Base-by-base conservation (phyloP, 2,888 invertebrate species). In the Thymelicus sylvestris region DNA sequence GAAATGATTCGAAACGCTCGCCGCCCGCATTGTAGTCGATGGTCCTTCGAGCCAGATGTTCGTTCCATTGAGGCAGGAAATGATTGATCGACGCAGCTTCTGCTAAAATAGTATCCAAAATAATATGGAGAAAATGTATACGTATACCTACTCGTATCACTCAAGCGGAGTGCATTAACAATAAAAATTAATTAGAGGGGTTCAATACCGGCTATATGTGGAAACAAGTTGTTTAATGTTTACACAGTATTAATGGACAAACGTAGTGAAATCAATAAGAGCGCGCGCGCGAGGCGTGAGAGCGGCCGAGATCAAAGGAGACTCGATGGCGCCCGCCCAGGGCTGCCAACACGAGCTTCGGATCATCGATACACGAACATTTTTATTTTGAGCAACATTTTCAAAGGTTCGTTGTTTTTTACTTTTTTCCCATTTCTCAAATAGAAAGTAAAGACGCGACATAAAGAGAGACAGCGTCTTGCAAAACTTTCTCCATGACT, bases 221-320 rank as follows among this genome's bases (percentile, higher is more conserved):
- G 64, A 69, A 70, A 70, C 70, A 65, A 74, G 73, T 75, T 74
- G 76, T 74, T 77, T 76, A 75, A 74, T 75, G 73, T 75, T 74
- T 75, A 74, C 72, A 66, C 72, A 68, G 73, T 75, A 74, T 77
- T 79, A 79, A 78, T 75, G 74, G 76, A 77, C 76, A 76, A 79
- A 78, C 77, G 80, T 78, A 76, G 78, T 77, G 77, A 80, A 80
- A 81, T 81, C 81, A 81, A 81, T 81, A 78, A 77, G 72, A 68
- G 75, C 59, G 77, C 75, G 74, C 78, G 75, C 76, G 77, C 74
- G 76, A 77, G 80, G 80, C 78, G 80, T 80, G 80, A 80, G 80
- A 80, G 80, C 80, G 80, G 74, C 71, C 73, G 75, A 77, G 75
- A 80, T 80, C 80, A 81, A 80, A 80, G 80, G 75, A 74, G 74